Evolutionary conservation across 2,113 vertebrate genomes (phyloP).

Genomic region (Microtus pennsylvanicus): DNA sequence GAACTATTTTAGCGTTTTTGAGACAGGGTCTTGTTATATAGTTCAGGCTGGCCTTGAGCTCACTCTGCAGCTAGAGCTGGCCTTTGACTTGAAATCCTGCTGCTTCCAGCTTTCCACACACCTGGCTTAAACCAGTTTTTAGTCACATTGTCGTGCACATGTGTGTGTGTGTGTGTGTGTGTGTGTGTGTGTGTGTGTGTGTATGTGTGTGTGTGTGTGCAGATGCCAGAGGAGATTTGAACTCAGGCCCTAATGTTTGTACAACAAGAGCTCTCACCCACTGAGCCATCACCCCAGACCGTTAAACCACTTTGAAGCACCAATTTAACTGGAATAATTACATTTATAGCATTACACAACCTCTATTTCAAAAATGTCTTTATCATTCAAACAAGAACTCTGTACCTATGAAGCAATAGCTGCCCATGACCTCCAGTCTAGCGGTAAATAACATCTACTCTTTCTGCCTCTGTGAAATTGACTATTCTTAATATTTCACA

Average conservation of each 20-base stretch:
- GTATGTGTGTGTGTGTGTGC: not conserved
- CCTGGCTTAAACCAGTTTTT: not conserved
- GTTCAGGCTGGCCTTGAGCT: not conserved
- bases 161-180: too few relatives aligned
- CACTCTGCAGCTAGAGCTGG: not conserved
- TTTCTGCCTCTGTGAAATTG: conserved; percentile 6
- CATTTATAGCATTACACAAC: conserved; percentile 5
- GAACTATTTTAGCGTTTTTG: not conserved
- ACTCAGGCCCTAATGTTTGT: not conserved
- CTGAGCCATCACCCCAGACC: not conserved
- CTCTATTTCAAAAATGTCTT: conserved; percentile 39
- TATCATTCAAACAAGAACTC: conserved; percentile 34
- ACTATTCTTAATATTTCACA: conserved; percentile 29
- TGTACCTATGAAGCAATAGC: conserved; percentile 50
- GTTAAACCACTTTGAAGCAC: conserved; percentile 12
- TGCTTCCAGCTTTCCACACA: not conserved
- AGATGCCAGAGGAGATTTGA: not conserved
- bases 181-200: too few relatives aligned
- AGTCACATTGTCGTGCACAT: not conserved
- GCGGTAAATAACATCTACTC: not conserved
- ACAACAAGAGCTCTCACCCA: not conserved
- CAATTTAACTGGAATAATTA: conserved; percentile 5
- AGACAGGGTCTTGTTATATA: not conserved
- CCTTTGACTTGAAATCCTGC: not conserved
- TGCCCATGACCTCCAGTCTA: not conserved